A percentile compares a stretch with the other conserved stretches of the same genome.
These are phyloP conservation scores for Xyrauchen texanus DNA, from an alignment of 2,113 vertebrate species.

Conservation along the genomic window DNA sequence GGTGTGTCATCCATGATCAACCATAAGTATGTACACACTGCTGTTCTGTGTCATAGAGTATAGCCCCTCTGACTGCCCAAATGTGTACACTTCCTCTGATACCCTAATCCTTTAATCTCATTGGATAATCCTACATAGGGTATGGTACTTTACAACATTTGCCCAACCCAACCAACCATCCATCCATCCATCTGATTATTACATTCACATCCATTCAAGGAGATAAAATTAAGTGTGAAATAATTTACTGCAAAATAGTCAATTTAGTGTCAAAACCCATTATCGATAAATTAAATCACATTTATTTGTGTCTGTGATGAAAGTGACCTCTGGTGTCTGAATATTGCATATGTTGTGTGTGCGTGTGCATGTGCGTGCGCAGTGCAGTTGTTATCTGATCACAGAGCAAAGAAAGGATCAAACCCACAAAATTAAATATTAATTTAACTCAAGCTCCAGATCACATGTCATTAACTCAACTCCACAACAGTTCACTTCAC, in stretches of 20 bases:
- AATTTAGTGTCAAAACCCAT: not conserved
- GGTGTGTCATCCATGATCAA: not conserved
- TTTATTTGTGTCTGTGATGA: too few species aligned
- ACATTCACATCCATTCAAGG: not conserved
- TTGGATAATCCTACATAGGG: conserved; percentile 69
- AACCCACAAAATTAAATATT: conserved; percentile 48
- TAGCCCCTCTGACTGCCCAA: not conserved
- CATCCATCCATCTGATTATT: not conserved
- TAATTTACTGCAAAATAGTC: not conserved
- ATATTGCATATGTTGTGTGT: too few species aligned
- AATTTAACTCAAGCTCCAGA: not conserved
- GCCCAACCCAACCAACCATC: not conserved
- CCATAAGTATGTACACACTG: not conserved
- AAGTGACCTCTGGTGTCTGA: too few species aligned
- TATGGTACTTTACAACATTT: conserved; percentile 59
- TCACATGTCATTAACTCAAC: conserved; percentile 22
- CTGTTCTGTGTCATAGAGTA: conserved; percentile 6
- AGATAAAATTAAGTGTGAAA: not conserved
- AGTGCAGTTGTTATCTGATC: conserved; percentile 33
- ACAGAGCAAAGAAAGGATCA: conserved; percentile 25
- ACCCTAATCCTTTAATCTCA: conserved; percentile 77
- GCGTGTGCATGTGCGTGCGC: too few species aligned
- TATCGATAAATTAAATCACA: too few species aligned
- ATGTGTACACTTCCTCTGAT: conserved; percentile 56
- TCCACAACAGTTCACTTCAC: not conserved